Evolutionary conservation across 2,888 invertebrate species (phyloP).

Genomic region (Agrotis segetum): DNA sequence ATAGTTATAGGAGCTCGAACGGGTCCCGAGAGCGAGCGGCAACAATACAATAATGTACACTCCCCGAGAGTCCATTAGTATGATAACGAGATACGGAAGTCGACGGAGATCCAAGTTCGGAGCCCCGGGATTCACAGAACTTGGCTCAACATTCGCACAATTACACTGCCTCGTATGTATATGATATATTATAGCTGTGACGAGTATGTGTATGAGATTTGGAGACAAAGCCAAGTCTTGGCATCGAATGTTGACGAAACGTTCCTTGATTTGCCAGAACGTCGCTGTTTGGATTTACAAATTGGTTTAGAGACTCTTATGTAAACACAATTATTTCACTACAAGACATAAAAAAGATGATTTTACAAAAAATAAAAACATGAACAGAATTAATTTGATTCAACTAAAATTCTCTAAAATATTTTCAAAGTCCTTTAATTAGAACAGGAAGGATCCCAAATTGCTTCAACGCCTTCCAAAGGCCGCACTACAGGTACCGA

Average conservation of each 20-base stretch:
- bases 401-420: constrained; percentile 29
- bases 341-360: not conserved
- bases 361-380: not conserved
- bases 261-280: not conserved
- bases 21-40: constrained; percentile 49
- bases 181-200: constrained; percentile 38
- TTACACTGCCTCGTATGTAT: constrained; percentile 53
- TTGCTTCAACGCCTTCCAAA: constrained; percentile 46
- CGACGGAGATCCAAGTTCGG: constrained; percentile 62
- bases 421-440: constrained; percentile 55
- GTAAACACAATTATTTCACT: not conserved
- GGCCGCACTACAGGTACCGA: constrained; percentile 43
- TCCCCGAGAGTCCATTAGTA: constrained; percentile 80
- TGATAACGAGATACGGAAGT: constrained; percentile 76
- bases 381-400: constrained; percentile 3
- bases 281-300: not conserved
- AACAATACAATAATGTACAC: constrained; percentile 74
- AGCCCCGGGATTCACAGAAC: constrained; percentile 61
- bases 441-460: constrained; percentile 54
- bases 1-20: constrained; percentile 58
- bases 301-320: not conserved
- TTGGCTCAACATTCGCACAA: constrained; percentile 62
- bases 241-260: constrained; percentile 17
- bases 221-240: constrained; percentile 37
- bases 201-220: constrained; percentile 35